Base-by-base conservation (phyloP, 2,113 vertebrate species). In the Aptenodytes patagonicus region DNA sequence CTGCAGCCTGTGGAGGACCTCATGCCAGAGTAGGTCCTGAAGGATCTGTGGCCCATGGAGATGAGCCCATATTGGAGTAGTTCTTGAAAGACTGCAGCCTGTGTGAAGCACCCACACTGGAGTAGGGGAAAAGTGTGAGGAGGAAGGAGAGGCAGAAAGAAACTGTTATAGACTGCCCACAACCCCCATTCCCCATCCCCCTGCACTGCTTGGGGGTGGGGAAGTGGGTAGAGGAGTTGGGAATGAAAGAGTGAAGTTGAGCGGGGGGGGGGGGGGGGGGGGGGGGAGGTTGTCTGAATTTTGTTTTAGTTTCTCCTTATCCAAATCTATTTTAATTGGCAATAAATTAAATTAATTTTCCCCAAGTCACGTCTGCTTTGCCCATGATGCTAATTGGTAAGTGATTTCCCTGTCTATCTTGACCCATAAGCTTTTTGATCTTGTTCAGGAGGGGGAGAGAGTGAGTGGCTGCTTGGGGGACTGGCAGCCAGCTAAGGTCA, bases 231-330 rank as follows among this genome's bases (percentile, higher is more conserved):
- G 47, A 61, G 20, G 17, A 64, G 4, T 21, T 64, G 24, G 24
- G 26, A 91, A 55, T 14, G 21, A 58, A 69, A 17, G 9, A 58
- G 3, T 40, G 32, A 84, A 31, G 21, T 12, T 60, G 29, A 86
- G 5, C 6, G 2, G 4, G 13, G 10, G 4, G 9, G 9, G 7
- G 11, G 2, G 4, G 38, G 10, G 38, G 14, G 25, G 10, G 11
- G 6, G 11, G n/a, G n/a, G n/a, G n/a, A n/a, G 2, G 4, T 60
- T 71, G 38, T 58, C 72, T 58, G 32, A n/a, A 60, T 78, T 78
- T 87, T 90, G 16, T 6, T 83, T 64, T 68, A 28, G 36, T 58
- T 85, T 88, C n/a, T 84, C 17, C 25, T 16, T 47, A 61, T 76
- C 17, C 15, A 76, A 46, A 60, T 54, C 15, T 70, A 32, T n/a